Percentiles rank a stretch among this genome's conserved stretches.
Evolutionary conservation across 2,888 invertebrate genomes (phyloP).

Genomic region (Brassicogethes aeneus): DNA sequence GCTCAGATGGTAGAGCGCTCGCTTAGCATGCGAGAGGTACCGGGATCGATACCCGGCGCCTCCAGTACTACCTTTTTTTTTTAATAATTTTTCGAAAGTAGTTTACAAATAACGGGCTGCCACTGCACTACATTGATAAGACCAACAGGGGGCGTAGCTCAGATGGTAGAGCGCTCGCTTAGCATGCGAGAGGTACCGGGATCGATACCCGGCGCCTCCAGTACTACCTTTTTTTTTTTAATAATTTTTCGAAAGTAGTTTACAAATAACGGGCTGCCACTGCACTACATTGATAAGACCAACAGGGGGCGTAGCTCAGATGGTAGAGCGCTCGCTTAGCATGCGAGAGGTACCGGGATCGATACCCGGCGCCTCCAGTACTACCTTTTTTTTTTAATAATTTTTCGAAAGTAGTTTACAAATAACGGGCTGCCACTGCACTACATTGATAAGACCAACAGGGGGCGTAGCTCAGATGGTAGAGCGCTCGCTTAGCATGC

Average conservation of each 20-base stretch:
- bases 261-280: too few species aligned
- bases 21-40: slow-evolving; percentile 40
- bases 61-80: too few species aligned
- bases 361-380: slow-evolving; percentile 41
- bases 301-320: slow-evolving; percentile 44
- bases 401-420: too few species aligned
- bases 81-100: too few species aligned
- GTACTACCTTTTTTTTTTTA: too few species aligned
- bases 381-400: too few species aligned
- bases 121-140: too few species aligned
- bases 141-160: slow-evolving; percentile 34
- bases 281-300: too few species aligned
- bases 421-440: too few species aligned
- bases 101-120: too few species aligned
- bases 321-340: slow-evolving; percentile 50
- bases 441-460: too few species aligned
- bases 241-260: too few species aligned
- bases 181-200: slow-evolving; percentile 39
- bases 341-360: slow-evolving; percentile 50
- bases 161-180: slow-evolving; percentile 38
- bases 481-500: slow-evolving; percentile 50
- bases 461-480: slow-evolving; percentile 46
- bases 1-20: slow-evolving; percentile 38
- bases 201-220: slow-evolving; percentile 38
- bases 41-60: slow-evolving; percentile 38